Conservation (phyloP, 2,797 vertebrate genomes). For the Lagodon rhomboides region DNA sequence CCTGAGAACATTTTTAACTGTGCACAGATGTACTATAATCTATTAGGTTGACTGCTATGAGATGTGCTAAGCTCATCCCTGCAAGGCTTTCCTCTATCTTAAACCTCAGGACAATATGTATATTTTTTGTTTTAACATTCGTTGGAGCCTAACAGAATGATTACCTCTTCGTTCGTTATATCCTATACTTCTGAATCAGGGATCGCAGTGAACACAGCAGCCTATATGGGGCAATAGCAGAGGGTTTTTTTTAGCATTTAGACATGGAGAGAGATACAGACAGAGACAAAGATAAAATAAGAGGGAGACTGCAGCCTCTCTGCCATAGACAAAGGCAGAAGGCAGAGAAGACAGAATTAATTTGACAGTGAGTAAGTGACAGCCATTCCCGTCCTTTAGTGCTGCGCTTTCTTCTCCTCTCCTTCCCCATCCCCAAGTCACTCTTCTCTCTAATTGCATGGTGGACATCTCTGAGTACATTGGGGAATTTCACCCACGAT, state of each 20-base stretch:
- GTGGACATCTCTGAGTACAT: constrained; percentile 86
- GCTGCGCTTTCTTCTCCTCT: constrained; percentile 69
- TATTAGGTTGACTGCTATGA: not conserved
- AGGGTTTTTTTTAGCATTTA: constrained; percentile 68
- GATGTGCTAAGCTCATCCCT: not conserved
- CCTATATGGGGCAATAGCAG: not conserved
- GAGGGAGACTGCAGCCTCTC: constrained; percentile 29
- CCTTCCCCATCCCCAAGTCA: constrained; percentile 59
- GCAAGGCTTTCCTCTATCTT: not conserved
- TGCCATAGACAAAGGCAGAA: constrained; percentile 66
- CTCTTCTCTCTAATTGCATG: constrained; percentile 83
- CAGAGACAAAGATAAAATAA: constrained; percentile 51
- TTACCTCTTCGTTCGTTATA: not conserved
- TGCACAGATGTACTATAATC: not conserved
- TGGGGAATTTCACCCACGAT: constrained; percentile 87
- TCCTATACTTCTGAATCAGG: not conserved
- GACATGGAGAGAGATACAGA: constrained; percentile 49
- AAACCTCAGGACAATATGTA: not conserved
- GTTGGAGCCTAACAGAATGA: too few species aligned
- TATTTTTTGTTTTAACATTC: not conserved
- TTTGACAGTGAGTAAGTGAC: constrained; percentile 92
- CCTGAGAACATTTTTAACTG: not conserved
- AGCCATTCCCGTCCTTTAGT: constrained; percentile 80
- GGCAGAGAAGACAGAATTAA: constrained; percentile 86
- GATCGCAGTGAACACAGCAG: not conserved